phyloP scores from a whole-genome alignment of 2,888 invertebrate species.

The Philaethria dido region DNA sequence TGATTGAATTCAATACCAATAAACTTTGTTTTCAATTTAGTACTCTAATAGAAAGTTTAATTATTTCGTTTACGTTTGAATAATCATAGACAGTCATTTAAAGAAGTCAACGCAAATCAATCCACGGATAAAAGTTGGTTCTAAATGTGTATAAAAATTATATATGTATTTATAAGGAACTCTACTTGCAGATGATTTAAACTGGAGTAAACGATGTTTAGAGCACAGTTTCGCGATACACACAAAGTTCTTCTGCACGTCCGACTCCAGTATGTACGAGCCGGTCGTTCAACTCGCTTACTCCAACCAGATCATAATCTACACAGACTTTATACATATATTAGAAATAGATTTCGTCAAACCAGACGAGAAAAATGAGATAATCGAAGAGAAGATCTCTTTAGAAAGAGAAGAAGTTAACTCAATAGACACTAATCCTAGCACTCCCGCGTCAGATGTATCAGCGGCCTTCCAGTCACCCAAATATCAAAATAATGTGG shows the following conservation, averaged over 20 bases:
- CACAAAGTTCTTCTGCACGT: slow-evolving; percentile 95
- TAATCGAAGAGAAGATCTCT: slow-evolving; percentile 65
- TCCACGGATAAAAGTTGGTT: too few species aligned
- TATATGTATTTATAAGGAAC: background rate
- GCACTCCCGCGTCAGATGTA: slow-evolving; percentile 69
- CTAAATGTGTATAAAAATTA: background rate
- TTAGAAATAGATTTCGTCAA: slow-evolving; percentile 85
- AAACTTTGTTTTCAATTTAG: too few species aligned
- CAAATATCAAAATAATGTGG: slow-evolving; percentile 81
- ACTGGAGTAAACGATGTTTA: slow-evolving; percentile 89
- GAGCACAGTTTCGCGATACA: slow-evolving; percentile 96
- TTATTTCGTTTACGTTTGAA: too few species aligned
- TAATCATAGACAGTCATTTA: too few species aligned
- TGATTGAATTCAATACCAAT: too few species aligned
- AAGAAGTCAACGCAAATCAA: too few species aligned
- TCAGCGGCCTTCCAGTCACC: slow-evolving; percentile 79
- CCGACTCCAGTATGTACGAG: slow-evolving; percentile 91
- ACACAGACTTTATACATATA: slow-evolving; percentile 94
- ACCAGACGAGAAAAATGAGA: slow-evolving; percentile 65
- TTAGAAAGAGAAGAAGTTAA: slow-evolving; percentile 68
- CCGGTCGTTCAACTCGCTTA: slow-evolving; percentile 88
- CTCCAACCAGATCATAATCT: slow-evolving; percentile 90
- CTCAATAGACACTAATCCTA: slow-evolving; percentile 66
- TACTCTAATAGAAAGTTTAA: too few species aligned
- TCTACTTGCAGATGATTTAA: slow-evolving; percentile 66